Evolutionary conservation across 1,140 invertebrate species (phyloP), one percentile per base, ranked within the genome.

Genomic region (Caenorhabditis brenneri): DNA sequence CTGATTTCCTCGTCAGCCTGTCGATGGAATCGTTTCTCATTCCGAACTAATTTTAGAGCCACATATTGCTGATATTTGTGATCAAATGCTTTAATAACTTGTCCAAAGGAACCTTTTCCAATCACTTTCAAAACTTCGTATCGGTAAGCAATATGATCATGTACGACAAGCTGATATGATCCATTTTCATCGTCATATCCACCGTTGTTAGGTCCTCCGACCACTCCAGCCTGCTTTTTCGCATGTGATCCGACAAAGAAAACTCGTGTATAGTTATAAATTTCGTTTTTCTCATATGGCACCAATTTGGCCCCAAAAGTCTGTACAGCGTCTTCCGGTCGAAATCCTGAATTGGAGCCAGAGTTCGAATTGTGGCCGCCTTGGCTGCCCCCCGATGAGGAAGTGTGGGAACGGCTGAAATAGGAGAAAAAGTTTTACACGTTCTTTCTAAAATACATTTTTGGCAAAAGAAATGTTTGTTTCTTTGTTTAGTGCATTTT

Each of bases 1-100:
- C 96, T 93, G 86, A 99, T 97, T 93, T 99, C 98, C 84, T 99
- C 97, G 91, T 98, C 96, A n/a, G 97, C 98, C 92, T 99, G 97
- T 48, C 96, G 93, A 92, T 99, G 96, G 93, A 99, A 99, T 82
- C 97, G 93, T 91, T 98, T 98, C 91, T 99, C 97, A 92, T 99
- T 99, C 36, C 92, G 85, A 27, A 93, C 92, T 19, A 93, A 87
- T 88, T 93, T 93, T 53, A 93, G 86, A 51, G 92, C 92, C 1
- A 93, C 91, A 86, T 91, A 91, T 78, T 91, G 89, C 80, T 92
- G 90, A 58, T 91, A 91, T 84, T 92, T 92, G 86, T 93, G 92
- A 87, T 93, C 92, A 85, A 91, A 92, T 60, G 91, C 91, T 85
- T 92, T 92, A 79, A 93, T 91, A n/a, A 93, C 89, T 91, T 98